These are phyloP conservation scores for Thelaira solivaga DNA, from an alignment of 2,888 invertebrate genomes.

Conservation along the genomic window DNA sequence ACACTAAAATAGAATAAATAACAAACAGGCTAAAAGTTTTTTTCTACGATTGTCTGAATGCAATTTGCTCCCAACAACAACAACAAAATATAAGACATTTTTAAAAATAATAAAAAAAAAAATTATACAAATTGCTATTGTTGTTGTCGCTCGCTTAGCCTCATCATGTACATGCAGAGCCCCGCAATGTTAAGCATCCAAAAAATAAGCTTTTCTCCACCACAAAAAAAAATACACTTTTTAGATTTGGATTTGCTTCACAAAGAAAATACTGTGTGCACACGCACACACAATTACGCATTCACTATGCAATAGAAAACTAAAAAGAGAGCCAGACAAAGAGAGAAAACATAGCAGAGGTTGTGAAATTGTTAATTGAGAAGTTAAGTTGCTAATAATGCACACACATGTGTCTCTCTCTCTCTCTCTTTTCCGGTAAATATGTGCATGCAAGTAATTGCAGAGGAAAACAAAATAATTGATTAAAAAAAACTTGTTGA, in stretches of 20 bases:
- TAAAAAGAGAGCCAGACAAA: too few species aligned
- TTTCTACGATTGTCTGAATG: neutral
- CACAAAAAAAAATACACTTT: neutral
- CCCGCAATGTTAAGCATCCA: slow-evolving; percentile 32
- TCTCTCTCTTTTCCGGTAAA: too few species aligned
- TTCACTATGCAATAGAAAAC: slow-evolving; percentile 4
- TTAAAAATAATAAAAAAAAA: slow-evolving; percentile 20
- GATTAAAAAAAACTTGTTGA: too few species aligned
- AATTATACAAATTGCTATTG: neutral
- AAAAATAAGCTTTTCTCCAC: slow-evolving; percentile 34
- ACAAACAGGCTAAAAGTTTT: slow-evolving; percentile 26
- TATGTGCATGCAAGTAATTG: too few species aligned
- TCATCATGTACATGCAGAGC: neutral
- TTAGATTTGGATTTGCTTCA: too few species aligned
- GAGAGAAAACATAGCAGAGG: too few species aligned
- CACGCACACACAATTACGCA: neutral
- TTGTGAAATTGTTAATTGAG: neutral
- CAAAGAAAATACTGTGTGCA: neutral
- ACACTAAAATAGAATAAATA: slow-evolving; percentile 16
- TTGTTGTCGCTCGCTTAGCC: neutral
- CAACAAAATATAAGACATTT: slow-evolving; percentile 13
- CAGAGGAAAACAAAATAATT: too few species aligned
- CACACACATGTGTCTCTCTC: too few species aligned
- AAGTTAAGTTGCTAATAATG: neutral
- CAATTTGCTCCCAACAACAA: slow-evolving; percentile 14